Percentiles rank a stretch among this genome's conserved stretches.
Conservation (phyloP, 2,113 vertebrate genomes). For the Himantopus leucocephalus region DNA sequence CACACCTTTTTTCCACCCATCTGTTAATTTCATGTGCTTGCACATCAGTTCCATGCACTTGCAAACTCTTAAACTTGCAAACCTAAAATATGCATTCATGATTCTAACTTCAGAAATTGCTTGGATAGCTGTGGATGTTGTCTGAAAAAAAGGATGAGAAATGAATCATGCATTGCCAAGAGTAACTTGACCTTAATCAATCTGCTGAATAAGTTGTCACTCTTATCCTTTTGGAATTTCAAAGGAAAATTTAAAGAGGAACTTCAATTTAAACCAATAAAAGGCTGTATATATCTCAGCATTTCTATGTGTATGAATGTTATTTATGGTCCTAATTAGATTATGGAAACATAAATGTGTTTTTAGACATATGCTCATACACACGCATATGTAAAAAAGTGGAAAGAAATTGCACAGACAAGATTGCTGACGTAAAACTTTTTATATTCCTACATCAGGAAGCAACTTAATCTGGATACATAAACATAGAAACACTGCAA, state of each 20-base stretch:
- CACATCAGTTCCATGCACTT: background rate
- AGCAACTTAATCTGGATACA: background rate
- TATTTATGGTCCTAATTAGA: background rate
- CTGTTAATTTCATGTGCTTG: background rate
- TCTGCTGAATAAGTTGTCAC: background rate
- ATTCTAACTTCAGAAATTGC: background rate
- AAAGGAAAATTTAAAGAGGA: background rate
- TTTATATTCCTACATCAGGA: background rate
- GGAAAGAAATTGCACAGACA: background rate
- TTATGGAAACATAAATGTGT: background rate
- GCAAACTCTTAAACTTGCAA: background rate
- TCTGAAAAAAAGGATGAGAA: background rate
- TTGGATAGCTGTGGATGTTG: background rate
- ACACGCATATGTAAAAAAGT: background rate
- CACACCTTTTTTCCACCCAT: background rate
- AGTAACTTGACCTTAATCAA: background rate
- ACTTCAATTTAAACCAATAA: background rate
- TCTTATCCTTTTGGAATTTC: background rate
- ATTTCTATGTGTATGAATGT: background rate
- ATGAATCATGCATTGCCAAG: background rate
- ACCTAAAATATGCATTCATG: background rate
- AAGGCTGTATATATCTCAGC: fast-evolving
- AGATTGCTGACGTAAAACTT: background rate
- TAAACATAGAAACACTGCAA: background rate
- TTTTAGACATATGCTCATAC: background rate